Percentiles rank a stretch among this genome's conserved stretches.
These are phyloP conservation scores for Syngnathus rostellatus DNA, from an alignment of 2,797 vertebrate genomes.

Conservation along the genomic window DNA sequence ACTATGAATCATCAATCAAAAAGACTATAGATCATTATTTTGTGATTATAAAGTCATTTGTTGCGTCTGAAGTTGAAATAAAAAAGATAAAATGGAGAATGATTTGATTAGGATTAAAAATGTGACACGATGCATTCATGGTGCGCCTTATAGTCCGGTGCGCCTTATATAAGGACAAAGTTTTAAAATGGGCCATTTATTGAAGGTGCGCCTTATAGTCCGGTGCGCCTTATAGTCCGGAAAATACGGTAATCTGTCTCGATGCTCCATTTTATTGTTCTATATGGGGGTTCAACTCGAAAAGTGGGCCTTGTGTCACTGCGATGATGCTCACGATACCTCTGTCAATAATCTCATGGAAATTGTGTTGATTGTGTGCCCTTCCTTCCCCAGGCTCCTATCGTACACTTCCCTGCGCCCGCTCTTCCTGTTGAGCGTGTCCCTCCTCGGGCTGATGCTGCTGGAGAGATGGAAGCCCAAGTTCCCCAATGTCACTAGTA, in stretches of 20 bases:
- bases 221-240: too few relatives aligned
- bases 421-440: constrained; percentile 82
- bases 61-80: too few relatives aligned
- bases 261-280: background rate
- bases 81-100: too few relatives aligned
- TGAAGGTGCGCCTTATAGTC: too few relatives aligned
- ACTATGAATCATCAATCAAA: too few relatives aligned
- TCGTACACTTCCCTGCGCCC: constrained; percentile 87
- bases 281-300: background rate
- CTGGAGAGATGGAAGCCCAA: constrained; percentile 89
- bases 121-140: too few relatives aligned
- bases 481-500: constrained; percentile 75
- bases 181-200: too few relatives aligned
- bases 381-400: constrained; percentile 74
- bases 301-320: constrained; percentile 9
- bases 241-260: background rate
- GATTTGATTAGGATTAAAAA: too few relatives aligned
- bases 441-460: constrained; percentile 79
- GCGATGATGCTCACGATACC: background rate
- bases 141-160: too few relatives aligned
- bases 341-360: background rate
- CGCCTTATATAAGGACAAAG: too few relatives aligned
- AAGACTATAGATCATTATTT: too few relatives aligned
- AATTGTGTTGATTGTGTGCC: background rate
- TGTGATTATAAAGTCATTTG: too few relatives aligned